phyloP scores from a whole-genome alignment of 1,140 invertebrate species.

The Drosophila ercepeae region DNA sequence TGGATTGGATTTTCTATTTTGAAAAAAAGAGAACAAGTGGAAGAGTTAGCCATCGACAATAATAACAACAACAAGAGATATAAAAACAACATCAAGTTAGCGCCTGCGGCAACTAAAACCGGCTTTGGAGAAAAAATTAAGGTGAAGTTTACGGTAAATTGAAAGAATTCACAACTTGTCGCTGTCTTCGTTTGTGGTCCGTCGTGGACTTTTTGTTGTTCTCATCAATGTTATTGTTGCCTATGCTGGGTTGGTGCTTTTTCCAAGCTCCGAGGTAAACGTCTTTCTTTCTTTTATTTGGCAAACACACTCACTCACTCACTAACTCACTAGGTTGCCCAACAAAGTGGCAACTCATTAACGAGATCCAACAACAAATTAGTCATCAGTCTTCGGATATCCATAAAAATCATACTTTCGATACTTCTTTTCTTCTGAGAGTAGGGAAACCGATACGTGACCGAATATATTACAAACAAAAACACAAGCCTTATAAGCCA shows the following conservation, averaged over 20 bases:
- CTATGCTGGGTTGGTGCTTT: slow-evolving; percentile 8
- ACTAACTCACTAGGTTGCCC: neutral
- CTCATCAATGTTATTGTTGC: slow-evolving; percentile 5
- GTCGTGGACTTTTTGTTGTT: slow-evolving; percentile 15
- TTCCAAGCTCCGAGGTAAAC: slow-evolving; percentile 30
- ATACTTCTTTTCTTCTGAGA: slow-evolving; percentile 33
- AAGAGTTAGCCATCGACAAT: slow-evolving; percentile 45
- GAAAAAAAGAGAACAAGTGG: slow-evolving; percentile 48
- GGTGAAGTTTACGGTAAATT: slow-evolving; percentile 84
- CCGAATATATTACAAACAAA: slow-evolving; percentile 17
- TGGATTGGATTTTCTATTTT: slow-evolving; percentile 32
- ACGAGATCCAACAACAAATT: slow-evolving; percentile 40
- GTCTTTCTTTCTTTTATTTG: slow-evolving; percentile 56
- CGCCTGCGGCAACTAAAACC: slow-evolving; percentile 56
- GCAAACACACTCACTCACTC: slow-evolving; percentile 17
- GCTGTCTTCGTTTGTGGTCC: slow-evolving; percentile 39
- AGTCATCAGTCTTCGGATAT: slow-evolving; percentile 38
- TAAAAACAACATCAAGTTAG: slow-evolving; percentile 49
- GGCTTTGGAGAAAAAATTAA: slow-evolving; percentile 72
- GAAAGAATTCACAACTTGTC: slow-evolving; percentile 76
- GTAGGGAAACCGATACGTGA: slow-evolving; percentile 38
- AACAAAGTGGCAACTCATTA: slow-evolving; percentile 32
- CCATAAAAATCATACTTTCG: slow-evolving; percentile 48
- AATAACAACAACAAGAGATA: slow-evolving; percentile 42
- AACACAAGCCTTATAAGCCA: slow-evolving; percentile 11